Base-by-base conservation (phyloP, 2,888 invertebrate genomes). In the Ellobium chinense region DNA sequence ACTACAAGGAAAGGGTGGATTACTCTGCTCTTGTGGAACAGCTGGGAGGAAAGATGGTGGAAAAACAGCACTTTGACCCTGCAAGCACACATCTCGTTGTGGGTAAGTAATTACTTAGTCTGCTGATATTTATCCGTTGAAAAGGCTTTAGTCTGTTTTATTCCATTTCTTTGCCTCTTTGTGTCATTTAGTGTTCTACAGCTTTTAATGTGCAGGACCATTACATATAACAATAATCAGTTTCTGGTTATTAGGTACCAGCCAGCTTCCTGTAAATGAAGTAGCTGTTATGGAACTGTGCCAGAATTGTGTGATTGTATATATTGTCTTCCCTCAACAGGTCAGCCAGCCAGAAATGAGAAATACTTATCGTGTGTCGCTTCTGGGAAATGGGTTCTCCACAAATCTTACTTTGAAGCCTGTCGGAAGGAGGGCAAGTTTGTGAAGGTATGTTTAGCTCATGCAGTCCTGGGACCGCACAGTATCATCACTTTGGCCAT, bases 321-420 rank as follows among this genome's bases (percentile, higher is more conserved):
- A n/a, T n/a, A n/a, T n/a, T n/a, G n/a, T n/a, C n/a, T 58, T 31
- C 65, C 27, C 7, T 66, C 63, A 60, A 18, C 83, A 90, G 90
- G 84, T 73, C 94, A 95, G 12, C 95, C 89, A 21, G 84, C 88
- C 0, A 87, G 97, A 80, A 97, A 97, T 90, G 98, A 98, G 94
- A 98, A 98, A 94, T 95, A 96, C 93, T 94, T 98, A 36, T 96
- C 96, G 0, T 96, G 96, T 81, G 95, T 98, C 82, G 97, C 98
- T 0, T 95, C 96, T 0, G 98, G 98, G 27, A 96, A 96, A 88
- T 98, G 97, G 97, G 95, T 98, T 18, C 93, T 98, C n/a, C 96
- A 97, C 88, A 94, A 95, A 1, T 95, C 95, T 0, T 98, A 97
- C 89, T 93, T 98, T 1, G 94, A 95, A 5, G 94, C 95, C 66